These are phyloP conservation scores for Melopsittacus undulatus DNA, from an alignment of 2,797 vertebrate genomes.

Conservation along the genomic window DNA sequence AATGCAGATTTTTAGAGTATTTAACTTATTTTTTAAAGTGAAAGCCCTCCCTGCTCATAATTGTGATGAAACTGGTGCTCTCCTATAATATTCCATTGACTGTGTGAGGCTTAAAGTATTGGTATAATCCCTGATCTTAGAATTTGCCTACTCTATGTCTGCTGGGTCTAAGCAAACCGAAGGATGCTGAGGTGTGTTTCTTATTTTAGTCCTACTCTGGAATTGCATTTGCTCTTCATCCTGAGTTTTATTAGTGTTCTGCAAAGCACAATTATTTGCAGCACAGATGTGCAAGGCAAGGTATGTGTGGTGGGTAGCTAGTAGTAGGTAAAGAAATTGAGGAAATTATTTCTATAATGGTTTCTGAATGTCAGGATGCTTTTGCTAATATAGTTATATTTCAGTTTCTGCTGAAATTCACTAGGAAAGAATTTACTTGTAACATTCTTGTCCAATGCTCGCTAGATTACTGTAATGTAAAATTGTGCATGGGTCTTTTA, in stretches of 20 bases:
- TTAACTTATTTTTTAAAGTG: background rate
- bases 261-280: background rate
- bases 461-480: background rate
- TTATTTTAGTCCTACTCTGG: conserved; percentile 1
- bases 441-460: background rate
- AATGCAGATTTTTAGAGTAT: background rate
- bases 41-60: background rate
- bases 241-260: background rate
- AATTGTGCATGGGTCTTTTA: background rate
- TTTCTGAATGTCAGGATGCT: background rate
- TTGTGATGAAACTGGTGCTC: background rate
- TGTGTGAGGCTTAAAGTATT: background rate
- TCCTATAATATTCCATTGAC: background rate
- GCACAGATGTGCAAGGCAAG: background rate
- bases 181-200: conserved; percentile 11
- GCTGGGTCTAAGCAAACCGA: conserved; percentile 10
- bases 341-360: background rate
- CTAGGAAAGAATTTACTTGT: background rate
- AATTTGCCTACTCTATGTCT: conserved; percentile 12
- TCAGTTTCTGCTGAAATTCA: background rate
- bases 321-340: background rate
- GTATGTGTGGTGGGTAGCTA: background rate
- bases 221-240: conserved; percentile 46
- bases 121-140: conserved; percentile 7
- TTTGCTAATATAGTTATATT: background rate